These are phyloP conservation scores for Perognathus longimembris DNA, from an alignment of 2,113 vertebrate species.

Conservation along the genomic window DNA sequence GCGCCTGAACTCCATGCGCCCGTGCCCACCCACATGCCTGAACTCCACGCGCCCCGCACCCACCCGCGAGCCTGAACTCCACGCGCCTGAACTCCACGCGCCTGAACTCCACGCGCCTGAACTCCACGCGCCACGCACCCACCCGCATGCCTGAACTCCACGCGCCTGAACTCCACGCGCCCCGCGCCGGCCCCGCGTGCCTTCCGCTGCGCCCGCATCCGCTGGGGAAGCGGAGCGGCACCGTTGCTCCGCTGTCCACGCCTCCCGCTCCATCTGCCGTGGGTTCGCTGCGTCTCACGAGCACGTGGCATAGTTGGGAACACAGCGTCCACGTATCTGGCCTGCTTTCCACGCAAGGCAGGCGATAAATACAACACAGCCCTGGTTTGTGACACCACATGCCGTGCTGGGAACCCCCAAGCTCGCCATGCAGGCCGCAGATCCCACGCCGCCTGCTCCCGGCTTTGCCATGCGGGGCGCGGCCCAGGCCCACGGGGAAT, in stretches of 20 bases:
- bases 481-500: background rate
- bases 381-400: slow-evolving; percentile 39
- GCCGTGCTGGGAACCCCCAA: slow-evolving; percentile 45
- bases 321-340: slow-evolving; percentile 63
- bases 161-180: too few species aligned
- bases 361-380: slow-evolving; percentile 30
- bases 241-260: slow-evolving; percentile 79
- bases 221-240: slow-evolving; percentile 75
- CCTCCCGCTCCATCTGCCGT: slow-evolving; percentile 69
- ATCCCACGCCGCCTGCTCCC: slow-evolving; percentile 3
- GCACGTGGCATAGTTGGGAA: slow-evolving; percentile 77
- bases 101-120: too few species aligned
- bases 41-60: too few species aligned
- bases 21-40: too few species aligned
- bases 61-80: too few species aligned
- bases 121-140: too few species aligned
- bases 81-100: too few species aligned
- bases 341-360: slow-evolving; percentile 46
- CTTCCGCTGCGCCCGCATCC: slow-evolving; percentile 75
- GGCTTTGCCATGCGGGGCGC: background rate
- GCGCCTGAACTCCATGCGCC: too few species aligned
- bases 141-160: slow-evolving; percentile 58
- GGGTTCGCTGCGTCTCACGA: slow-evolving; percentile 76
- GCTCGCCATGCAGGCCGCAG: slow-evolving; percentile 15
- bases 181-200: slow-evolving; percentile 74